Percentiles rank a stretch among this genome's conserved stretches.
phyloP scores from a whole-genome alignment of 2,888 invertebrate species.

The Papilio protenor region DNA sequence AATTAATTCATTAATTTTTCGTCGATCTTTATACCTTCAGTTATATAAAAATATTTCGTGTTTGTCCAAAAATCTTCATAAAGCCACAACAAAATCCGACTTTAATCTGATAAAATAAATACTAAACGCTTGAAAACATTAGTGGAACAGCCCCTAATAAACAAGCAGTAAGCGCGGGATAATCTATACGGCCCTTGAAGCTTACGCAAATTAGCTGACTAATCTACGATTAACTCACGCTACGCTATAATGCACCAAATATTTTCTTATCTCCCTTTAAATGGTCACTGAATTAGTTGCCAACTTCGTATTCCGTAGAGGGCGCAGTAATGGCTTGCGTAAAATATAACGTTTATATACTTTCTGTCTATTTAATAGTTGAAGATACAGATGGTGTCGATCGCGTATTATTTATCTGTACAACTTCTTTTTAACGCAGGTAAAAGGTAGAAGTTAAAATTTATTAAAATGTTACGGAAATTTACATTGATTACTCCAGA shows the following conservation, averaged over 20 bases:
- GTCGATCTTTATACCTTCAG: too few relatives aligned
- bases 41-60: not conserved
- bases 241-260: constrained; percentile 16
- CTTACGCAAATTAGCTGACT: constrained; percentile 39
- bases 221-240: constrained; percentile 31
- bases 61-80: not conserved
- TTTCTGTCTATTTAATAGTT: not conserved
- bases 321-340: constrained; percentile 13
- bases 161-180: constrained; percentile 29
- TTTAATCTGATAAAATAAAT: constrained; percentile 11
- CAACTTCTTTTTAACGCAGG: too few relatives aligned
- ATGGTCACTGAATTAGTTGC: not conserved
- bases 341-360: not conserved
- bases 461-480: too few relatives aligned
- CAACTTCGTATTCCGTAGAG: constrained; percentile 11
- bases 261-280: constrained; percentile 27
- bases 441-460: too few relatives aligned
- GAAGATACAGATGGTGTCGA: not conserved
- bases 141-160: constrained; percentile 30
- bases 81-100: not conserved
- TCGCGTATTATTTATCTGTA: too few relatives aligned
- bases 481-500: too few relatives aligned
- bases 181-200: constrained; percentile 37
- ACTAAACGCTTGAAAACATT: constrained; percentile 30
- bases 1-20: too few relatives aligned